Base-by-base conservation (phyloP, 2,888 invertebrate species). In the Fragum sueziense region DNA sequence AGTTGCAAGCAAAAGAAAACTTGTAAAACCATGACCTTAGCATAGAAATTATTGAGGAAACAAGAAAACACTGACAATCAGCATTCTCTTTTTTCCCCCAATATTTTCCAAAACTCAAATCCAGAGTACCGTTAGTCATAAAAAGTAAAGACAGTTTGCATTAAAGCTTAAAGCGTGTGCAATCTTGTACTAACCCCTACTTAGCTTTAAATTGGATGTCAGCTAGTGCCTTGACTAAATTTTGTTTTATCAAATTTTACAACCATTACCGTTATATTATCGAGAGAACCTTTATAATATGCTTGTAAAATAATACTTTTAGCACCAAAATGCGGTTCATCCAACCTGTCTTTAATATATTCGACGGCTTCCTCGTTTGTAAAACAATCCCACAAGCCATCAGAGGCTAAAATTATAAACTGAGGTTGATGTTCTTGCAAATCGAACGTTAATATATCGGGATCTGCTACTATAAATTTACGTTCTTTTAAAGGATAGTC, bases 361-460 rank as follows among this genome's bases (percentile, higher is more conserved):
- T 95, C 96, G 20, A 98, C 96, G 9, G 98, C 98, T 93, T 98
- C 98, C 92, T 98, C 98, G 93, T 98, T 98, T 59, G 96, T 95
- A 93, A 98, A 98, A 27, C 97, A 97, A 93, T 99, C 99, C 98
- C 98, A 99, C 41, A 99, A 94, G 1, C 99, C 99, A 94, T 99
- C 99, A 0, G 98, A 97, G 20, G 98, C 99, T 77, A 99, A 94
- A 81, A 99, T 96, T 87, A 98, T 94, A 93, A 99, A 99, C 94
- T 96, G 95, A 0, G 98, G 97, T 91, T 91, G 96, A 91, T 97
- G 96, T 93, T 97, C 97, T 77, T 95, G 95, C 76, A 98, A 94
- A 93, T 98, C 97, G 92, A 98, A 98, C 37, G 97, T 97, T 88
- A 97, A 94, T 87, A 99, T 97, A 93, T 99, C 98, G 9, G 99